Evolutionary conservation across 1,140 invertebrate species (phyloP).

Genomic region (Capitella teleta): DNA sequence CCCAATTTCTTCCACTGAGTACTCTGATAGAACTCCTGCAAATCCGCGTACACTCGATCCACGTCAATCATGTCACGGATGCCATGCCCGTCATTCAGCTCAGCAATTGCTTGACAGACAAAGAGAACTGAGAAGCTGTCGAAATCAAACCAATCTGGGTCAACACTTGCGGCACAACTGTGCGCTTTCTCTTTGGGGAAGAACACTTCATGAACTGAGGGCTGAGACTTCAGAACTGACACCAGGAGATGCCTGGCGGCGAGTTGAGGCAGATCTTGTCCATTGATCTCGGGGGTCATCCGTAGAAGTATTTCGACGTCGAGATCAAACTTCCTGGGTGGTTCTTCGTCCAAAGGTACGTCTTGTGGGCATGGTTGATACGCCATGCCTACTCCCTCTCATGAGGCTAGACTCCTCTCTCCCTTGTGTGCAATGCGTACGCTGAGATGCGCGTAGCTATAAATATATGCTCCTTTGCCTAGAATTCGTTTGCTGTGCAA

Average conservation of each 20-base stretch:
- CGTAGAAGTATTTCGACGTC: not conserved
- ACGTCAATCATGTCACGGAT: conserved; percentile 24
- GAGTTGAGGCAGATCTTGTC: not conserved
- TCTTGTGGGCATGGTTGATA: too few species aligned
- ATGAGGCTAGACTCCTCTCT: too few species aligned
- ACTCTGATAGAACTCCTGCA: conserved; percentile 22
- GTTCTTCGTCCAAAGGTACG: too few species aligned
- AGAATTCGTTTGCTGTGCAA: too few species aligned
- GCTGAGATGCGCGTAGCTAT: too few species aligned
- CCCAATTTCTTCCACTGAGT: conserved; percentile 32
- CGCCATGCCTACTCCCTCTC: too few species aligned
- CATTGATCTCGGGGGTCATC: not conserved
- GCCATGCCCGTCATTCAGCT: conserved; percentile 21
- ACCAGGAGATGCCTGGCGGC: conserved; percentile 5
- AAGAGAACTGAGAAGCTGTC: conserved; percentile 1
- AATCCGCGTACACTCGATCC: conserved; percentile 14
- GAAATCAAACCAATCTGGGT: conserved; percentile 11
- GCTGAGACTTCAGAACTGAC: conserved; percentile 7
- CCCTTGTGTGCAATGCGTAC: too few species aligned
- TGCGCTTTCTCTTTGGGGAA: conserved; percentile 4
- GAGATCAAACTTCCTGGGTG: too few species aligned
- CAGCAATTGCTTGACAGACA: conserved; percentile 14
- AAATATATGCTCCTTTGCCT: too few species aligned
- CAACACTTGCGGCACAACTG: not conserved
- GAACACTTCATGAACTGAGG: conserved; percentile 3